These are phyloP conservation scores for Cepaea hortensis DNA, from an alignment of 2,888 invertebrate species.

Conservation along the genomic window DNA sequence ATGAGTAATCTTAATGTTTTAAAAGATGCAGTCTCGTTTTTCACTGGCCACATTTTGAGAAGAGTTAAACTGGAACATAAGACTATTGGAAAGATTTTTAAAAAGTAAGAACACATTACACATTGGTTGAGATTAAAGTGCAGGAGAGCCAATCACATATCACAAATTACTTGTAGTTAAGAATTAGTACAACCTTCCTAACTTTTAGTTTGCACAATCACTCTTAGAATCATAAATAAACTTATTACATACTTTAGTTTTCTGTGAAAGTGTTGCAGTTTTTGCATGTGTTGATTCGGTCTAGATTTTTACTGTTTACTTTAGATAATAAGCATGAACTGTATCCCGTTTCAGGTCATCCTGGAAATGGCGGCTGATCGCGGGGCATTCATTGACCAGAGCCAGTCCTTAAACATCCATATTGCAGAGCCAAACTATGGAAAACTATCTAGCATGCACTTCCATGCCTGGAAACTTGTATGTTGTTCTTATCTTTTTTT, in stretches of 20 bases:
- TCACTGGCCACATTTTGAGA: no score
- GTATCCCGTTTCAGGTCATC: slow-evolving; percentile 78
- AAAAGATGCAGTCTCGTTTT: no score
- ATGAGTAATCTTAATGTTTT: no score
- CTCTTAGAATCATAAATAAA: no score
- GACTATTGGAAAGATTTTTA: no score
- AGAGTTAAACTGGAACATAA: no score
- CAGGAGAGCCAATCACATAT: no score
- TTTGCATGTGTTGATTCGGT: neutral
- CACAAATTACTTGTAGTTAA: no score
- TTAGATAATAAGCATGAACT: neutral
- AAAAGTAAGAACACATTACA: no score
- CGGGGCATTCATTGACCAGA: slow-evolving; percentile 98
- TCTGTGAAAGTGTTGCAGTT: neutral
- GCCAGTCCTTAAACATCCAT: slow-evolving; percentile 97
- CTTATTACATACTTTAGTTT: neutral
- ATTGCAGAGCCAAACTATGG: slow-evolving; percentile 95
- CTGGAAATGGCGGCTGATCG: slow-evolving; percentile 98
- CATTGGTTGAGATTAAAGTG: no score
- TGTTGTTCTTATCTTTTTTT: slow-evolving; percentile 50
- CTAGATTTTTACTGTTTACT: neutral
- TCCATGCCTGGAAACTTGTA: slow-evolving; percentile 94
- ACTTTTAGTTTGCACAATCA: no score
- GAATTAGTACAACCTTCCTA: no score
- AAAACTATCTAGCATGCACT: slow-evolving; percentile 97